Percentiles rank a stretch among this genome's conserved stretches.
phyloP scores from a whole-genome alignment of 2,797 vertebrate species.

The Buphagus erythrorhynchus region DNA sequence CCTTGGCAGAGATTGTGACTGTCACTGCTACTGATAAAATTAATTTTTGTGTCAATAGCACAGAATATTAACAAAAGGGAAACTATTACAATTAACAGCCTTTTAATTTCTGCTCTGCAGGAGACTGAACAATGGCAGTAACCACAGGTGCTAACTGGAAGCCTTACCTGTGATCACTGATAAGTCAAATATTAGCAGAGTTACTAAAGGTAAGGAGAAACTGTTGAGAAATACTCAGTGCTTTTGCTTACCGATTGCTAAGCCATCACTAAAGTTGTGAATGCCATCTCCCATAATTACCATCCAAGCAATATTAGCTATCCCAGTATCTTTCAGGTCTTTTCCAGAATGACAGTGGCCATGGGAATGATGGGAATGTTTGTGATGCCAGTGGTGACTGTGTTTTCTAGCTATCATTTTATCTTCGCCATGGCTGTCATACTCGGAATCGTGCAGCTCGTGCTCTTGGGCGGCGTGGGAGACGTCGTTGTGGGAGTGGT shows the following conservation, averaged over 20 bases:
- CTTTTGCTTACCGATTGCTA: slow-evolving; percentile 90
- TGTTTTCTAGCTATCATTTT: slow-evolving; percentile 77
- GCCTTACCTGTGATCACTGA: not conserved
- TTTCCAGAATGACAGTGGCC: slow-evolving; percentile 96
- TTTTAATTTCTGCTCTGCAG: not conserved
- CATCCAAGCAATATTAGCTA: slow-evolving; percentile 99
- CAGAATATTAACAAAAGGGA: not conserved
- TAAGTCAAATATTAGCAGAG: not conserved
- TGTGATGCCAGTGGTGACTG: slow-evolving; percentile 82
- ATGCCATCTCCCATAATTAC: slow-evolving; percentile 99
- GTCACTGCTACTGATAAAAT: not conserved
- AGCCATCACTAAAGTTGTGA: slow-evolving; percentile 98
- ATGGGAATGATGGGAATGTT: slow-evolving; percentile 89
- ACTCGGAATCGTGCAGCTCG: slow-evolving; percentile 65
- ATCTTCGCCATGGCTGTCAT: slow-evolving; percentile 72
- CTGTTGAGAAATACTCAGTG: not conserved
- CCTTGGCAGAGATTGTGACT: not conserved
- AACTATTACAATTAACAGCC: not conserved
- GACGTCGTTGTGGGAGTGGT: slow-evolving; percentile 67
- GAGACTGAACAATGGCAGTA: not conserved
- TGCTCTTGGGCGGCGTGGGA: slow-evolving; percentile 59
- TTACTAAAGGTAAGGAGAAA: not conserved
- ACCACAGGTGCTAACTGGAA: not conserved
- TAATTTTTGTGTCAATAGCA: not conserved
- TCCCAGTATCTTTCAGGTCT: slow-evolving; percentile 95